phyloP scores from a whole-genome alignment of 2,888 invertebrate species.

The Halictus quadricinctus region DNA sequence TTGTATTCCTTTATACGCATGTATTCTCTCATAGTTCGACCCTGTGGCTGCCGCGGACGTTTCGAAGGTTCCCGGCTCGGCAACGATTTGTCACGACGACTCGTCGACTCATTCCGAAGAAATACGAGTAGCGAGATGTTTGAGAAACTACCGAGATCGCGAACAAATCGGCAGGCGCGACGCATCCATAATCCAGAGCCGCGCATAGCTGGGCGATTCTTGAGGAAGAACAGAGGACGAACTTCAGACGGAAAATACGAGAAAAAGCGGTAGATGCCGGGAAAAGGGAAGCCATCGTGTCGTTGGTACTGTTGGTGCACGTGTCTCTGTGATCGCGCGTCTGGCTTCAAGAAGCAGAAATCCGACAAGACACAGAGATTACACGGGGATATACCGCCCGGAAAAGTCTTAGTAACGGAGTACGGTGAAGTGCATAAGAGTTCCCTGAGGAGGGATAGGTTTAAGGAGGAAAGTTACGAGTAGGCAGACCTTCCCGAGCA shows the following conservation, averaged over 20 bases:
- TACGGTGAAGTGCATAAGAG: constrained; percentile 62
- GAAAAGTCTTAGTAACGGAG: constrained; percentile 66
- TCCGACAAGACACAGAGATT: constrained; percentile 53
- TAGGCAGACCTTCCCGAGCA: constrained; percentile 50
- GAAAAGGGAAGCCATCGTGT: too few species aligned
- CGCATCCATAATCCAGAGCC: background rate
- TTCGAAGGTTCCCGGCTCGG: constrained; percentile 8
- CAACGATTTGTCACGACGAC: constrained; percentile 15
- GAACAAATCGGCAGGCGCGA: background rate
- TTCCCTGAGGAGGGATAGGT: constrained; percentile 65
- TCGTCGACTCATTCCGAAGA: background rate
- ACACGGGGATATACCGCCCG: constrained; percentile 54
- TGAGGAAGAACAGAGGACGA: background rate
- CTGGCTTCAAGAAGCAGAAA: constrained; percentile 16
- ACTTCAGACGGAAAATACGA: too few species aligned
- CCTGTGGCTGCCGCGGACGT: background rate
- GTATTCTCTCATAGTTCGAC: background rate
- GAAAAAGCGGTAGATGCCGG: too few species aligned
- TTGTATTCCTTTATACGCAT: background rate
- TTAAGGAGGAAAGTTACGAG: constrained; percentile 51
- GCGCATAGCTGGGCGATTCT: background rate
- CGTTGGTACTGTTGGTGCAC: constrained; percentile 20
- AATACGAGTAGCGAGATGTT: background rate
- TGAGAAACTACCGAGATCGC: background rate
- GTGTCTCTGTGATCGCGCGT: constrained; percentile 3